phyloP scores from a whole-genome alignment of 2,797 vertebrate species.

The Urocyon cinereoargenteus region DNA sequence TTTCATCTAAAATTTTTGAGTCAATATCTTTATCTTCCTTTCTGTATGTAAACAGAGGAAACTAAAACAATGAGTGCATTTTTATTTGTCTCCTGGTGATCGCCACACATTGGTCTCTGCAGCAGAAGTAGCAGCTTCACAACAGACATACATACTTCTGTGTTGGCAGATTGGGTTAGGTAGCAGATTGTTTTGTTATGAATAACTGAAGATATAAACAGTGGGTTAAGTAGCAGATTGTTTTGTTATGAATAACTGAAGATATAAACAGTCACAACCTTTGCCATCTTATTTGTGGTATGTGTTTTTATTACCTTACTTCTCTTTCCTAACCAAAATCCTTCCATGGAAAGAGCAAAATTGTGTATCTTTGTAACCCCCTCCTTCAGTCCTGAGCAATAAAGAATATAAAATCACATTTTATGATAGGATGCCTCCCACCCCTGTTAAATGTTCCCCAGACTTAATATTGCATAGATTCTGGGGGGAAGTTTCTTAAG shows the following conservation, averaged over 20 bases:
- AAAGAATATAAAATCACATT: slow-evolving; percentile 25
- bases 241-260: not conserved
- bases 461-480: not conserved
- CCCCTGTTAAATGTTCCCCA: not conserved
- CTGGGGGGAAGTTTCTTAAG: not conserved
- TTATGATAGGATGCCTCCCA: not conserved
- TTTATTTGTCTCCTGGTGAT: slow-evolving; percentile 2
- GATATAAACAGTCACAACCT: not conserved
- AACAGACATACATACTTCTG: not conserved
- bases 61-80: not conserved
- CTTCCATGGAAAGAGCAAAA: slow-evolving; percentile 17
- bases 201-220: not conserved
- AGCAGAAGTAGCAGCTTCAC: not conserved
- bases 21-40: not conserved
- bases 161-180: not conserved
- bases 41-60: slow-evolving; percentile 31
- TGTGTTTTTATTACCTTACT: slow-evolving; percentile 33
- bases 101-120: not conserved
- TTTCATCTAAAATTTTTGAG: slow-evolving; percentile 52
- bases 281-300: not conserved
- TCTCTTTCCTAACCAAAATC: not conserved
- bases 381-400: not conserved
- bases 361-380: not conserved
- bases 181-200: not conserved
- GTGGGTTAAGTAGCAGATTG: not conserved